Conservation (phyloP, 2,888 invertebrate genomes). For the Pseudolycoriella hygida region DNA sequence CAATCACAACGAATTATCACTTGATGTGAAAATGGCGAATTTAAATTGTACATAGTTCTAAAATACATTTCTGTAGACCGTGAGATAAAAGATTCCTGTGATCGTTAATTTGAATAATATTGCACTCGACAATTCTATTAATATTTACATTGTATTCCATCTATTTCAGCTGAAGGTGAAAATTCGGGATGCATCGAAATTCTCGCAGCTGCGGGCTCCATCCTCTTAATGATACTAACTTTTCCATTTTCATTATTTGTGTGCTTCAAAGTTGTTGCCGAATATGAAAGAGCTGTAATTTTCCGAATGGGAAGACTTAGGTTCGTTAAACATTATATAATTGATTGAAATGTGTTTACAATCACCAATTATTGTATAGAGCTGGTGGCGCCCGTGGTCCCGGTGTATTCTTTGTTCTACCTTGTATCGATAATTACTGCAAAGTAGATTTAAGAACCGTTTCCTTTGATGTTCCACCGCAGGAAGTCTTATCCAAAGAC, state of each 20-base stretch:
- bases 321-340: constrained; percentile 10
- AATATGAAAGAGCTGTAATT: constrained; percentile 77
- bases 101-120: too few relatives aligned
- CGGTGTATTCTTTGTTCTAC: constrained; percentile 86
- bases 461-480: constrained; percentile 91
- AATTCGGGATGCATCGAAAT: constrained; percentile 56
- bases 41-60: too few relatives aligned
- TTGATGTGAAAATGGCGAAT: too few relatives aligned
- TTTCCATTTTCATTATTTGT: constrained; percentile 70
- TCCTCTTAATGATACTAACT: constrained; percentile 54
- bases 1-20: too few relatives aligned
- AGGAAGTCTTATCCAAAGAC: constrained; percentile 90
- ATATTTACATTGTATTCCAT: not conserved
- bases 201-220: constrained; percentile 51
- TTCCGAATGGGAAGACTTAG: constrained; percentile 68
- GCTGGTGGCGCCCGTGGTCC: constrained; percentile 65
- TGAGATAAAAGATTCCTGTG: too few relatives aligned
- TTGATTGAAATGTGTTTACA: not conserved
- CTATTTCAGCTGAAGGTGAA: constrained; percentile 41
- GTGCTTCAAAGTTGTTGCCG: constrained; percentile 76
- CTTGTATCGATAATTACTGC: constrained; percentile 83
- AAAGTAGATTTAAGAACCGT: constrained; percentile 87
- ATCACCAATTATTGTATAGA: constrained; percentile 13
- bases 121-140: too few relatives aligned
- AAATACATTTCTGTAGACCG: too few relatives aligned